Evolutionary conservation across 2,888 invertebrate genomes (phyloP).

Genomic region (Campopleginae sp.): DNA sequence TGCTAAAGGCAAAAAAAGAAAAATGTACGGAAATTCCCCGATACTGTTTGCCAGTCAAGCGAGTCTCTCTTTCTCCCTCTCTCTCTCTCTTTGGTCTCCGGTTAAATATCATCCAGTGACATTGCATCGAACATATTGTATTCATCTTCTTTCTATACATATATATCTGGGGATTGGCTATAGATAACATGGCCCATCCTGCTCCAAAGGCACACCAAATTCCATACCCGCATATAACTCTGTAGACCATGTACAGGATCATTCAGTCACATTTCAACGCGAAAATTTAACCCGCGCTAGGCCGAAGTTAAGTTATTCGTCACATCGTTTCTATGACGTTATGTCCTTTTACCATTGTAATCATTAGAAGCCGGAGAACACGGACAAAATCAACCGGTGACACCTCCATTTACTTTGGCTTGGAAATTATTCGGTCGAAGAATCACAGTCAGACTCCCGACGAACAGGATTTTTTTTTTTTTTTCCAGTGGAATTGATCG

Average conservation of each 20-base stretch:
- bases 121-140: conserved; percentile 40
- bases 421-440: background rate
- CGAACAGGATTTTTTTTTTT: background rate
- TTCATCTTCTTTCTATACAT: background rate
- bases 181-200: conserved; percentile 39
- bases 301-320: background rate
- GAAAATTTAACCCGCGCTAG: background rate
- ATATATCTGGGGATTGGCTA: background rate
- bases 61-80: conserved; percentile 59
- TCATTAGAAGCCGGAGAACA: background rate
- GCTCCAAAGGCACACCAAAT: conserved; percentile 30
- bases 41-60: conserved; percentile 66
- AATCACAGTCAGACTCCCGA: background rate
- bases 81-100: conserved; percentile 57
- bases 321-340: background rate
- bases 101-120: conserved; percentile 61
- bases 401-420: background rate
- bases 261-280: background rate
- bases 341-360: background rate
- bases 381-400: background rate
- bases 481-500: background rate
- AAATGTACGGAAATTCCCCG: conserved; percentile 61
- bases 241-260: background rate
- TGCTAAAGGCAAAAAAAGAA: conserved; percentile 29
- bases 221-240: conserved; percentile 21